These are phyloP conservation scores for Drosophila sechellia DNA, from an alignment of 1,140 invertebrate species.

Conservation along the genomic window DNA sequence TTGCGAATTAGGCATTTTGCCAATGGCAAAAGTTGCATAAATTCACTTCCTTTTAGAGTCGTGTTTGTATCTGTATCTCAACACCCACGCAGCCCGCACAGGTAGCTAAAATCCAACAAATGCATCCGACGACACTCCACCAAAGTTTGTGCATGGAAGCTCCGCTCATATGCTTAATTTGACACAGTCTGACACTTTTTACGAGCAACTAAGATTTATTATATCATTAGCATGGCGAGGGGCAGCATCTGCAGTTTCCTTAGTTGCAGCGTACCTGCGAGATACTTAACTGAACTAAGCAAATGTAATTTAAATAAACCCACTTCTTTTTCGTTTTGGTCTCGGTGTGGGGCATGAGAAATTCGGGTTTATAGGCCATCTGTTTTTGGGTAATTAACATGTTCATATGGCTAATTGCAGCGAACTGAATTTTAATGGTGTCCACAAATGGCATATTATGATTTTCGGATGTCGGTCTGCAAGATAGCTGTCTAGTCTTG, in stretches of 20 bases:
- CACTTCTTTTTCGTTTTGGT: slow-evolving; percentile 34
- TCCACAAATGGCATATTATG: neutral
- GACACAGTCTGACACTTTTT: slow-evolving; percentile 65
- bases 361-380: slow-evolving; percentile 72
- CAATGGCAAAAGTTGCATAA: slow-evolving; percentile 41
- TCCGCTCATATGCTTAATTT: slow-evolving; percentile 56
- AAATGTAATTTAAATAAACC: slow-evolving; percentile 68
- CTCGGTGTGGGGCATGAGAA: slow-evolving; percentile 53
- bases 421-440: slow-evolving; percentile 26
- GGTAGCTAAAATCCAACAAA: slow-evolving; percentile 12
- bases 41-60: slow-evolving; percentile 15
- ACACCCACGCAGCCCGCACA: slow-evolving; percentile 28
- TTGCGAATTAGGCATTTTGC: slow-evolving; percentile 46
- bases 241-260: slow-evolving; percentile 23
- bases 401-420: slow-evolving; percentile 68
- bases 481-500: slow-evolving; percentile 13
- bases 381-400: slow-evolving; percentile 63
- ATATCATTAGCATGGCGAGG: slow-evolving; percentile 62
- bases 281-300: slow-evolving; percentile 22
- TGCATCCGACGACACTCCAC: slow-evolving; percentile 25
- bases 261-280: slow-evolving; percentile 11
- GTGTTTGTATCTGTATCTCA: slow-evolving; percentile 4
- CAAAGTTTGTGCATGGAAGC: slow-evolving; percentile 22
- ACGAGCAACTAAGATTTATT: slow-evolving; percentile 70
- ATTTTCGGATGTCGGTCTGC: slow-evolving; percentile 16